Conservation (phyloP, 2,797 vertebrate species). For the Emys orbicularis region DNA sequence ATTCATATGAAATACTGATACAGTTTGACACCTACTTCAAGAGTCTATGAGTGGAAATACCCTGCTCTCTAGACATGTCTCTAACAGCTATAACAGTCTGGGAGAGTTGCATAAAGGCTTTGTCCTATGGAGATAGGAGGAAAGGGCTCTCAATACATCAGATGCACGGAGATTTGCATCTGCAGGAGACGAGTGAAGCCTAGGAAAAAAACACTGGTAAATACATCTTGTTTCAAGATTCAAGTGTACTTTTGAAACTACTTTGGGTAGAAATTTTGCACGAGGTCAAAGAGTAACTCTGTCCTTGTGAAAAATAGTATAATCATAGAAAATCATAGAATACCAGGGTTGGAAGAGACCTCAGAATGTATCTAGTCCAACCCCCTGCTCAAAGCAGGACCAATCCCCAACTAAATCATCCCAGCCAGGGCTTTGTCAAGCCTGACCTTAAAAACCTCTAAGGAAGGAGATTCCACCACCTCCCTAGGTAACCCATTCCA, state of each 20-base stretch:
- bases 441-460: too few species aligned
- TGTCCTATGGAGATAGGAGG: neutral
- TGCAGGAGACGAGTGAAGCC: neutral
- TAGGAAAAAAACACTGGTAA: neutral
- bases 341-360: too few species aligned
- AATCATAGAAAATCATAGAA: too few species aligned
- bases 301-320: neutral
- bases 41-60: neutral
- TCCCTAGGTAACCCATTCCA: too few species aligned
- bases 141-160: neutral
- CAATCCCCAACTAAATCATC: too few species aligned
- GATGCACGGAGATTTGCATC: neutral
- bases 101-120: neutral
- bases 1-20: neutral
- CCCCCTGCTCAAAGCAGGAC: too few species aligned
- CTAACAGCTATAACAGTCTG: neutral
- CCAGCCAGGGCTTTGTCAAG: too few species aligned
- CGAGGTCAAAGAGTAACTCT: neutral
- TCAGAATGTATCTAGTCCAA: too few species aligned
- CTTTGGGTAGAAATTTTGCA: neutral
- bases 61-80: neutral
- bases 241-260: neutral
- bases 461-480: too few species aligned
- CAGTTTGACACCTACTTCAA: neutral
- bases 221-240: neutral